These are phyloP conservation scores for Dynastes tityus DNA, from an alignment of 2,888 invertebrate species.

Conservation along the genomic window DNA sequence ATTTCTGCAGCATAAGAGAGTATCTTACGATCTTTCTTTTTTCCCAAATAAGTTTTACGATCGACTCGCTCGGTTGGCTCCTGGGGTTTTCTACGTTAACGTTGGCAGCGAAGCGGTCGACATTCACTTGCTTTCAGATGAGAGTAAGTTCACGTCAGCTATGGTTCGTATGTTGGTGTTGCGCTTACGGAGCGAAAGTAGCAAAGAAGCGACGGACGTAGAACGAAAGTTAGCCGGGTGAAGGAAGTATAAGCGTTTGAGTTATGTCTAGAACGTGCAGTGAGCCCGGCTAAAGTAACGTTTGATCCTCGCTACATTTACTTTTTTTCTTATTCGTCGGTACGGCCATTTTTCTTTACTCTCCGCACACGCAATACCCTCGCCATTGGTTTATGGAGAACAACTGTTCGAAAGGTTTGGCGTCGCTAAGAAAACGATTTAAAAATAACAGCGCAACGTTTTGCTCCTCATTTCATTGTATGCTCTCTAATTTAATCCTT, in stretches of 20 bases:
- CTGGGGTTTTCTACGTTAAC: constrained; percentile 61
- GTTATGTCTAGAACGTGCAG: constrained; percentile 62
- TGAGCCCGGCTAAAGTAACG: constrained; percentile 56
- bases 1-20: constrained; percentile 62
- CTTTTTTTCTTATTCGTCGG: constrained; percentile 50
- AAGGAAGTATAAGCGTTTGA: constrained; percentile 57
- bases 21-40: constrained; percentile 63
- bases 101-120: constrained; percentile 56
- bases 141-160: constrained; percentile 27
- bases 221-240: constrained; percentile 46
- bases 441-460: constrained; percentile 28
- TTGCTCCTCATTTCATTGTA: background rate
- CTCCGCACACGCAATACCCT: constrained; percentile 32
- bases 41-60: constrained; percentile 64
- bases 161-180: background rate
- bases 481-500: constrained; percentile 27
- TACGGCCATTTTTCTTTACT: constrained; percentile 41
- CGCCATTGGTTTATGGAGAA: constrained; percentile 43
- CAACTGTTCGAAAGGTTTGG: constrained; percentile 35
- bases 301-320: constrained; percentile 57
- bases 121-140: constrained; percentile 50
- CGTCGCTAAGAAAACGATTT: constrained; percentile 32
- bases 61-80: constrained; percentile 64
- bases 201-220: constrained; percentile 41
- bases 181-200: background rate